Evolutionary conservation across 1,140 invertebrate genomes (phyloP).

Genomic region (Drosophila nannoptera): DNA sequence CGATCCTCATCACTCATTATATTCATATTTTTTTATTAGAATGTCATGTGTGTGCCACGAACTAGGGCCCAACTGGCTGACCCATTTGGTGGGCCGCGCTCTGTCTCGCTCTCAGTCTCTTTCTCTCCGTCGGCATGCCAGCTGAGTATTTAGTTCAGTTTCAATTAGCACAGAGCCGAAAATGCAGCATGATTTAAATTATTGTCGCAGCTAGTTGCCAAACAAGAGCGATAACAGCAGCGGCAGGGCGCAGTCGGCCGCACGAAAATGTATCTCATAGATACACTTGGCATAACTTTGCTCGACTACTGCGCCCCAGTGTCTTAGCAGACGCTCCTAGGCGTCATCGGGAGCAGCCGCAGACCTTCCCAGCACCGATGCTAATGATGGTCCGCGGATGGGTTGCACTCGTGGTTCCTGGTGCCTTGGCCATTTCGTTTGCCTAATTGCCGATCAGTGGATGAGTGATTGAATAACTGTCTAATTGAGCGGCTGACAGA

Average conservation of each 20-base stretch:
- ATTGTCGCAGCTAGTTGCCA: conserved; percentile 65
- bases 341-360: conserved; percentile 35
- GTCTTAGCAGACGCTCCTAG: not conserved
- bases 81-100: conserved; percentile 23
- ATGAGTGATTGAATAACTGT: conserved; percentile 21
- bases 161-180: conserved; percentile 58
- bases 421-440: conserved; percentile 12
- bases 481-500: conserved; percentile 27
- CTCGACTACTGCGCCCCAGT: conserved; percentile 1
- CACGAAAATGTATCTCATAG: conserved; percentile 61
- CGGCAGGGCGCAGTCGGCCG: conserved; percentile 24
- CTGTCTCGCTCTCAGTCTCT: not conserved
- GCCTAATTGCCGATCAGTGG: conserved; percentile 11
- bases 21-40: not conserved
- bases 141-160: conserved; percentile 37
- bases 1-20: no score
- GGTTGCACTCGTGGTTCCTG: conserved; percentile 8
- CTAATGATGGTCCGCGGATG: not conserved
- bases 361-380: not conserved
- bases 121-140: not conserved
- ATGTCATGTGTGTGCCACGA: not conserved
- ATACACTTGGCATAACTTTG: conserved; percentile 61
- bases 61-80: conserved; percentile 17
- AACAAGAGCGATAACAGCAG: conserved; percentile 64
- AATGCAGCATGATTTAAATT: conserved; percentile 73